Percentiles rank a stretch among this genome's conserved stretches.
phyloP scores from a whole-genome alignment of 2,888 invertebrate species.

The Erebia aethiops region DNA sequence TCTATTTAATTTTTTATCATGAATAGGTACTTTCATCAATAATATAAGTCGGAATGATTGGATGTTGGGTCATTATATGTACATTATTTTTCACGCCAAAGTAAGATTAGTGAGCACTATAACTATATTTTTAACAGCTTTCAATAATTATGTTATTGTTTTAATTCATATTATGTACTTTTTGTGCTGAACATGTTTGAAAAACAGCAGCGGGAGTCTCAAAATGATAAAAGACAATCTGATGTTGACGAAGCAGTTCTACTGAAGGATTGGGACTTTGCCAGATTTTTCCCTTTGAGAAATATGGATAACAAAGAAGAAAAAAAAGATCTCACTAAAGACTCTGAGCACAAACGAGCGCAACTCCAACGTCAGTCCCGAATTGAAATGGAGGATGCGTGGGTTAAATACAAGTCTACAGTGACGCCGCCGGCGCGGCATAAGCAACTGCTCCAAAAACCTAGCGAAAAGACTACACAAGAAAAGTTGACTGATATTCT shows the following conservation, averaged over 20 bases:
- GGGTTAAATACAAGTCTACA: slow-evolving; percentile 71
- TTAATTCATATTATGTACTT: slow-evolving; percentile 69
- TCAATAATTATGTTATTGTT: slow-evolving; percentile 36
- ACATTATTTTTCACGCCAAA: slow-evolving; percentile 69
- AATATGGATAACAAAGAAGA: slow-evolving; percentile 61
- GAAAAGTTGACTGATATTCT: slow-evolving; percentile 77
- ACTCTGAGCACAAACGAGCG: slow-evolving; percentile 64
- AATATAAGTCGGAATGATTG: neutral
- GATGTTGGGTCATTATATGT: slow-evolving; percentile 8
- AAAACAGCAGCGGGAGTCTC: slow-evolving; percentile 74
- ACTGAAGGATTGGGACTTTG: slow-evolving; percentile 94
- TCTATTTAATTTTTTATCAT: slow-evolving; percentile 15
- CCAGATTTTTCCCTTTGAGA: slow-evolving; percentile 89
- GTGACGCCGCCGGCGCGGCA: slow-evolving; percentile 73
- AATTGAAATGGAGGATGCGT: slow-evolving; percentile 76
- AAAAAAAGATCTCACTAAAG: slow-evolving; percentile 68
- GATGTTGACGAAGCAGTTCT: slow-evolving; percentile 90
- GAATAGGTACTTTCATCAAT: slow-evolving; percentile 16
- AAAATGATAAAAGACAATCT: slow-evolving; percentile 72
- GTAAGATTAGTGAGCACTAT: slow-evolving; percentile 76
- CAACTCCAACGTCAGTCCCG: slow-evolving; percentile 74
- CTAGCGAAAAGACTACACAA: slow-evolving; percentile 67
- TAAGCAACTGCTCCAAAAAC: slow-evolving; percentile 66
- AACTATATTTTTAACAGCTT: slow-evolving; percentile 26
- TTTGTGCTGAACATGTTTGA: slow-evolving; percentile 73